Evolutionary conservation across 1,140 invertebrate species (phyloP).

Genomic region (Plectrocnemia conspersa): DNA sequence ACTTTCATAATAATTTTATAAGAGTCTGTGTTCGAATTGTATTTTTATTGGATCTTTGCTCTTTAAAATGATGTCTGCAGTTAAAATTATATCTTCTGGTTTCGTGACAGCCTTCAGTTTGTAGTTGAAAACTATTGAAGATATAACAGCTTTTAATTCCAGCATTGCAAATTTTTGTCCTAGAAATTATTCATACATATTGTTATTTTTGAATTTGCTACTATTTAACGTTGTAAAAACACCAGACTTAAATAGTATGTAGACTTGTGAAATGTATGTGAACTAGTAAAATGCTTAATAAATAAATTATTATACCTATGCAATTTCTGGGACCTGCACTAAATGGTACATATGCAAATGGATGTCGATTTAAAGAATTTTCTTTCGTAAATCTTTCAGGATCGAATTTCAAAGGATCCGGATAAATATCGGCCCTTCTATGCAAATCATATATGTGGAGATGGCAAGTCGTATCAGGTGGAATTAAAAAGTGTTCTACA

Average conservation of each 20-base stretch:
- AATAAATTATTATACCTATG: slow-evolving; percentile 51
- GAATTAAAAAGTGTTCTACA: slow-evolving; percentile 48
- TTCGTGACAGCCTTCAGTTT: slow-evolving; percentile 54
- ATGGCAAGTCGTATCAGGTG: slow-evolving; percentile 53
- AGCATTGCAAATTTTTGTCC: slow-evolving; percentile 74
- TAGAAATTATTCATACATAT: slow-evolving; percentile 20
- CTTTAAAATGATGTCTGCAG: slow-evolving; percentile 55
- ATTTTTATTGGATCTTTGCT: slow-evolving; percentile 46
- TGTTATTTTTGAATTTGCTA: background rate
- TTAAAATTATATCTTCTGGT: slow-evolving; percentile 52
- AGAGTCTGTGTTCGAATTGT: slow-evolving; percentile 17
- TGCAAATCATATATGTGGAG: slow-evolving; percentile 61
- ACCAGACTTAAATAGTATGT: background rate
- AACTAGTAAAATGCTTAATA: background rate
- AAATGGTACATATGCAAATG: slow-evolving; percentile 69
- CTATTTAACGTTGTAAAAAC: background rate
- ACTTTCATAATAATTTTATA: too few species aligned
- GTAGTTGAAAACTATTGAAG: slow-evolving; percentile 63
- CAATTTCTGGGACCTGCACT: slow-evolving; percentile 73
- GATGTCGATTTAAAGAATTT: slow-evolving; percentile 55
- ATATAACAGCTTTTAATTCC: slow-evolving; percentile 68
- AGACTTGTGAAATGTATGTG: background rate
- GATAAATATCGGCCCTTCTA: slow-evolving; percentile 59
- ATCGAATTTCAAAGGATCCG: slow-evolving; percentile 68
- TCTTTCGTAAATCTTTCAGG: slow-evolving; percentile 71